Evolutionary conservation across 2,888 invertebrate genomes (phyloP), one percentile per base, ranked within the genome.

Genomic region (Amphimallon solstitiale): DNA sequence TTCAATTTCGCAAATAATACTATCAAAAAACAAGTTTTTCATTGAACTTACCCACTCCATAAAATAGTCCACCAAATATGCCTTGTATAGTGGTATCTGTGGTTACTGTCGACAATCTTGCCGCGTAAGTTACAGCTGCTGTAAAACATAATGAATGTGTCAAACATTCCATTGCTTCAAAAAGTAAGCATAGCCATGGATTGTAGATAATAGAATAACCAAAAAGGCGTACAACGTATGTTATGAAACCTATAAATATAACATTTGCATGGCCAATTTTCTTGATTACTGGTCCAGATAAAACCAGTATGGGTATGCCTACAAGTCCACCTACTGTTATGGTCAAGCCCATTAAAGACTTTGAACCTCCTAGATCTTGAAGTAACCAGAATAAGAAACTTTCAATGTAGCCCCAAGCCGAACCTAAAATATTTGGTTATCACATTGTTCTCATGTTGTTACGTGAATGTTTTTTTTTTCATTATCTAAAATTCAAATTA

Each of bases 391-490:
- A 92, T 23, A 92, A 84, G 83, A 92, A 93, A 72, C 91, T 92
- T 81, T 93, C 92, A 72, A 93, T 89, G 81, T 90, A 92, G 37
- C 92, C 92, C 92, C 92, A 92, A n/a, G 90, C 90, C 17, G 89
- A 90, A 34, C 92, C 92, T 92, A 43, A 56, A 56, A 43, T 2
- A n/a, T 29, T 29, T 29, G 29, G 29, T 43, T 9, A 19, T 43
- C 21, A 40, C 17, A n/a, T 56, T 1, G 10, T 15, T 23, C 21
- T 29, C 12, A n/a, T 17, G 10, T 65, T 29, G 29, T 29, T 29
- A 5, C 29, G 1, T 2, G 15, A 37, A n/a, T 17, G 10, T n/a
- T 54, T n/a, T n/a, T n/a, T n/a, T n/a, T n/a, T n/a, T n/a, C n/a
- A n/a, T n/a, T n/a, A n/a, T 19, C 40, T 46, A 71, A 82, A 83